Evolutionary conservation across 2,113 vertebrate species (phyloP).

Genomic region (Eleginops maclovinus): DNA sequence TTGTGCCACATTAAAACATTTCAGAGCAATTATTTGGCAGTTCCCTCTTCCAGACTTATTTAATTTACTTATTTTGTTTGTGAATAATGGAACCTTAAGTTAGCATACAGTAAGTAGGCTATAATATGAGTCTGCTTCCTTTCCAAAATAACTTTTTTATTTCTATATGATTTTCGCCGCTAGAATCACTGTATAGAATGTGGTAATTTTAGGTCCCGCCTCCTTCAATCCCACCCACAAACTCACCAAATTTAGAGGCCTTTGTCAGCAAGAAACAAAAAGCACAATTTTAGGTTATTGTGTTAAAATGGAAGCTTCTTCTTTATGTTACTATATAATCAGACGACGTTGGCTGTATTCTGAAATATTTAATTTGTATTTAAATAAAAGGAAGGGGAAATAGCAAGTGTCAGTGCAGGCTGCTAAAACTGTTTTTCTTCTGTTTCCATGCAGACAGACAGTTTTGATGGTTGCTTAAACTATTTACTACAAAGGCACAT

Average conservation of each 20-base stretch:
- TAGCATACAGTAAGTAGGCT: background rate
- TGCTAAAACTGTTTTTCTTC: background rate
- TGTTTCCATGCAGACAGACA: slow-evolving; percentile 11
- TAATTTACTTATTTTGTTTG: background rate
- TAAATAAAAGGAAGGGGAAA: background rate
- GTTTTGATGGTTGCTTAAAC: slow-evolving; percentile 19
- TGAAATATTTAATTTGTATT: slow-evolving; percentile 25
- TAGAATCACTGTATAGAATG: background rate
- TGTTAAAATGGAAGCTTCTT: slow-evolving; percentile 10
- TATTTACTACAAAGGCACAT: slow-evolving; percentile 1
- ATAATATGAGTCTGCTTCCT: slow-evolving; percentile 4
- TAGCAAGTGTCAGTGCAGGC: background rate
- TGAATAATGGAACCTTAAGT: background rate
- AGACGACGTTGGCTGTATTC: background rate
- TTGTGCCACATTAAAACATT: background rate
- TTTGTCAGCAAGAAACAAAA: background rate
- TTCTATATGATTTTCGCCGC: too few relatives aligned
- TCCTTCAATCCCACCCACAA: slow-evolving; percentile 26
- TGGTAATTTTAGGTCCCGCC: slow-evolving; percentile 18
- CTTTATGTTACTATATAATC: slow-evolving; percentile 23
- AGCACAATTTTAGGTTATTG: background rate
- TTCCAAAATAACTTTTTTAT: slow-evolving; percentile 17
- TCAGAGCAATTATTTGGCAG: background rate
- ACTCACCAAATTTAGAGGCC: background rate
- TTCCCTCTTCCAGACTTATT: background rate